Evolutionary conservation across 2,113 vertebrate species (phyloP).

Genomic region (Sialia sialis): DNA sequence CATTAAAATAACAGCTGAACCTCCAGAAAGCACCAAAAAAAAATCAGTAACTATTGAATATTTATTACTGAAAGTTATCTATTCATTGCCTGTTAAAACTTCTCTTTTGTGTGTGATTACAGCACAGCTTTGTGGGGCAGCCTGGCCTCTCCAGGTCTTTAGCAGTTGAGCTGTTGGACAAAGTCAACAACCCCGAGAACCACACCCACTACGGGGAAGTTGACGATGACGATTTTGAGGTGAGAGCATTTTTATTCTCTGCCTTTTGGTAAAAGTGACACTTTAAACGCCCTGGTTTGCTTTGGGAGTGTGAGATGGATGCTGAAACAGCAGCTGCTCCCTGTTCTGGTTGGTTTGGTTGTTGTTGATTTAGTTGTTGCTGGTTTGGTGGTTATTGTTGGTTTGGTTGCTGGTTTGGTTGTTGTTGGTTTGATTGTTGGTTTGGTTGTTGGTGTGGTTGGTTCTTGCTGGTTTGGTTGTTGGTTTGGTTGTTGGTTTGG

Average conservation of each 20-base stretch:
- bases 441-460: no score
- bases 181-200: slow-evolving; percentile 93
- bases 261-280: accelerated
- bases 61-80: neutral
- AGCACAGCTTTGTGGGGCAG: slow-evolving; percentile 90
- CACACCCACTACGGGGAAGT: slow-evolving; percentile 84
- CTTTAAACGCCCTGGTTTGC: neutral
- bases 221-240: slow-evolving; percentile 95
- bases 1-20: neutral
- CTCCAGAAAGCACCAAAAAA: neutral
- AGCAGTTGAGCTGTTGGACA: slow-evolving; percentile 92
- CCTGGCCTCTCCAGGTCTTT: slow-evolving; percentile 84
- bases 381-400: no score
- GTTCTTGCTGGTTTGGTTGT: neutral
- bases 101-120: neutral
- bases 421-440: no score
- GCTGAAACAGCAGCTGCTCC: neutral
- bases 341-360: no score
- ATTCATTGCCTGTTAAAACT: accelerated
- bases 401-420: no score
- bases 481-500: no score
- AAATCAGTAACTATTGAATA: accelerated
- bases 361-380: no score
- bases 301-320: accelerated
- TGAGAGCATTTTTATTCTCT: slow-evolving; percentile 36